Evolutionary conservation across 2,113 vertebrate species (phyloP).

Genomic region (Myotis brandtii): DNA sequence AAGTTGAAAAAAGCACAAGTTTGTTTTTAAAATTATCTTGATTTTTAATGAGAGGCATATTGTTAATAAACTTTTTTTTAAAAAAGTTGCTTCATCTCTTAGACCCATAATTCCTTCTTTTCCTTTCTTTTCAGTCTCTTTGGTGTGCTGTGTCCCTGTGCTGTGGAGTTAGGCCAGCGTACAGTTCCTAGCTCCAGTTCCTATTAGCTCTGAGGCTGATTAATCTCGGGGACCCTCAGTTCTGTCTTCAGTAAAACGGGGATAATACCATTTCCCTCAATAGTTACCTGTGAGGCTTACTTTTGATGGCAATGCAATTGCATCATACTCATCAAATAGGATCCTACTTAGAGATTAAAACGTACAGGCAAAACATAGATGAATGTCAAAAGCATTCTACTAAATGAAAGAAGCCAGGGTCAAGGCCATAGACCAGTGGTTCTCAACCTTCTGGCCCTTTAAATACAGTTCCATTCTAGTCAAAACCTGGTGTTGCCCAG

Average conservation of each 20-base stretch:
- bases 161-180: neutral
- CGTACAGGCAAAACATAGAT: neutral
- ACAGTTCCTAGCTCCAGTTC: neutral
- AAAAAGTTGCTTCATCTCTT: neutral
- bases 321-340: neutral
- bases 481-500: no score
- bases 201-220: neutral
- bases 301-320: neutral
- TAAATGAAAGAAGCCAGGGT: neutral
- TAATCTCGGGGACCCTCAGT: neutral
- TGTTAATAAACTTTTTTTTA: neutral
- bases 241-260: neutral
- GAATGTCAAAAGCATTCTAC: neutral
- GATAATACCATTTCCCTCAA: neutral
- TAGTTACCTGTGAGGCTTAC: neutral
- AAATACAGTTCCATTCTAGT: no score
- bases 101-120: neutral
- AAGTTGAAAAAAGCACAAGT: neutral
- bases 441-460: no score
- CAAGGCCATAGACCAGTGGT: no score
- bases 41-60: neutral
- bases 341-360: neutral
- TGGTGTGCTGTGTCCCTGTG: neutral
- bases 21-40: slow-evolving; percentile 31
- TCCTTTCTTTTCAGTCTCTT: neutral